A percentile compares a stretch with the other conserved stretches of the same genome.
These are phyloP conservation scores for Percina caprodes DNA, from an alignment of 2,113 vertebrate species.

Conservation along the genomic window DNA sequence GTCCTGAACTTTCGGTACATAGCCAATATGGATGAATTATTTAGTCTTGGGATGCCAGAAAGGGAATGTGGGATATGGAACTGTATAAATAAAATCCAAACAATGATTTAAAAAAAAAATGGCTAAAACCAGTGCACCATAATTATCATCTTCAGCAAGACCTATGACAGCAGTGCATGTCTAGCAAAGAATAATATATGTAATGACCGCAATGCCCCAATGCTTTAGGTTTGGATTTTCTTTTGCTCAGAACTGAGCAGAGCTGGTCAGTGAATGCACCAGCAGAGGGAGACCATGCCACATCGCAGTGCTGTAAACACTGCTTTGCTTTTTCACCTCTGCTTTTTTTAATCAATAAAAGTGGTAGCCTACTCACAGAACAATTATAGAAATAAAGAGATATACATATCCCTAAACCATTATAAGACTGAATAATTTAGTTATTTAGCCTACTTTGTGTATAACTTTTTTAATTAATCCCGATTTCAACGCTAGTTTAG, in stretches of 20 bases:
- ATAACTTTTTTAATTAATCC: neutral
- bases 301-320: slow-evolving; percentile 21
- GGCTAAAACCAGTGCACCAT: neutral
- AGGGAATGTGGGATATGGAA: slow-evolving; percentile 52
- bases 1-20: slow-evolving; percentile 80
- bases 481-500: neutral
- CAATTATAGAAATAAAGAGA: neutral
- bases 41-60: slow-evolving; percentile 70
- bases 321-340: neutral
- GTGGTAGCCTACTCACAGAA: neutral
- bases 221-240: neutral
- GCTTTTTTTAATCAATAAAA: neutral
- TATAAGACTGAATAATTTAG: neutral
- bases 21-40: slow-evolving; percentile 78
- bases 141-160: neutral
- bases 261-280: slow-evolving; percentile 64
- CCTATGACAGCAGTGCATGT: neutral
- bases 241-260: slow-evolving; percentile 6
- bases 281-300: slow-evolving; percentile 78
- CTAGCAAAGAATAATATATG: neutral
- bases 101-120: slow-evolving; percentile 21
- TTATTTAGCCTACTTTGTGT: neutral
- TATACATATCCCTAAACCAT: neutral
- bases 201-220: too few relatives aligned
- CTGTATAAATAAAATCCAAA: slow-evolving; percentile 44